Conservation (phyloP, 2,113 vertebrate genomes). For the Apaloderma vittatum region DNA sequence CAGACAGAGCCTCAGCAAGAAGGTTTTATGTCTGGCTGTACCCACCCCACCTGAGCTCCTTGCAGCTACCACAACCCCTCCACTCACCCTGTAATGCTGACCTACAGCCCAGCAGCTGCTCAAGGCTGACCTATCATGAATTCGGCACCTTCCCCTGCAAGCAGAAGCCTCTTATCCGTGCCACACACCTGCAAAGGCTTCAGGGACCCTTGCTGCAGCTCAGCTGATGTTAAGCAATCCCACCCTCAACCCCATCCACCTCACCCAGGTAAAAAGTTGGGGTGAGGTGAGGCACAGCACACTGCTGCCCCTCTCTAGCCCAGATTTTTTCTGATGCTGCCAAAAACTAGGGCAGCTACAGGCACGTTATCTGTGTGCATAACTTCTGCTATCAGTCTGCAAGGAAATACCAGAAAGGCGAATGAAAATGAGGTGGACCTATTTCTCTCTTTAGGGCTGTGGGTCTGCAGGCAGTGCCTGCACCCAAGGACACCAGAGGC, state of each 20-base stretch:
- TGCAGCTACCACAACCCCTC: not conserved
- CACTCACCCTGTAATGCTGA: not conserved
- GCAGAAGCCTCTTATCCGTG: not conserved
- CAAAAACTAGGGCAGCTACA: not conserved
- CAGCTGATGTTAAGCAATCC: not conserved
- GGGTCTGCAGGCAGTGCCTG: not conserved
- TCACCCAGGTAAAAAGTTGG: not conserved
- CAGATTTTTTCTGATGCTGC: not conserved
- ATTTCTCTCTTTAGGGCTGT: accelerated
- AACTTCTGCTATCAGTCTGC: not conserved
- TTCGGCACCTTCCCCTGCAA: not conserved
- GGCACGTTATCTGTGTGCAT: not conserved
- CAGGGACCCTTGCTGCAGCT: not conserved
- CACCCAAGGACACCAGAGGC: accelerated
- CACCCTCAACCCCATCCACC: not conserved
- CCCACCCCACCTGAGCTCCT: not conserved
- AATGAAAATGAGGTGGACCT: not conserved
- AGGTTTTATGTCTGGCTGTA: not conserved
- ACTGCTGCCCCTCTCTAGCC: not conserved
- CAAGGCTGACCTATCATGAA: not conserved
- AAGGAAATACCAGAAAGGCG: not conserved
- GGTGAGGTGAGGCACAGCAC: not conserved
- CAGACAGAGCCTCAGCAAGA: not conserved
- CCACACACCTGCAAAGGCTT: not conserved
- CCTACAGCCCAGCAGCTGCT: not conserved